Percentiles rank a stretch among this genome's conserved stretches.
Conservation (phyloP, 1,140 invertebrate species). For the Schlechtendalia chinensis region DNA sequence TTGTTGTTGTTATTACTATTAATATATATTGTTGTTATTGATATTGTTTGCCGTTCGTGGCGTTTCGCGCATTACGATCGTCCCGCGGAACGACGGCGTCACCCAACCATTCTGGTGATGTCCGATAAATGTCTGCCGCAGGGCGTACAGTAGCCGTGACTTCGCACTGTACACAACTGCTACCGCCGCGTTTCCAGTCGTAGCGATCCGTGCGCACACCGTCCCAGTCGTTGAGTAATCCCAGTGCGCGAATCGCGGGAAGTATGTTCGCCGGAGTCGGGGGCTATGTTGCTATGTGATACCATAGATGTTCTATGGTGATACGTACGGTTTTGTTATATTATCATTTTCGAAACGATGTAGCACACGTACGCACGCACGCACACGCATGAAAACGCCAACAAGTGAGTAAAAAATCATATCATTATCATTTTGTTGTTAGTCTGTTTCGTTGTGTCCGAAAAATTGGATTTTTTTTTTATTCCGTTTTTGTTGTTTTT, state of each 20-base stretch:
- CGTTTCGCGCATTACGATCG: background rate
- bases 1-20: too few relatives aligned
- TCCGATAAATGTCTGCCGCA: background rate
- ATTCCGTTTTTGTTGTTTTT: too few relatives aligned
- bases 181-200: too few relatives aligned
- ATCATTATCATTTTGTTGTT: slow-evolving; percentile 16
- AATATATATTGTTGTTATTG: too few relatives aligned
- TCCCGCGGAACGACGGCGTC: background rate
- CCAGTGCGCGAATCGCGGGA: too few relatives aligned
- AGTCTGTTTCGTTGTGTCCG: background rate
- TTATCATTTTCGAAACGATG: slow-evolving; percentile 31
- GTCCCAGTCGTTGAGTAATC: too few relatives aligned
- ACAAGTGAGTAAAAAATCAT: slow-evolving; percentile 35
- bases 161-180: background rate
- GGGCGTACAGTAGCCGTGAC: too few relatives aligned
- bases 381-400: slow-evolving; percentile 23
- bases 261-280: background rate
- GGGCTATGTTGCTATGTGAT: slow-evolving; percentile 17
- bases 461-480: background rate
- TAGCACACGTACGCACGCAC: background rate
- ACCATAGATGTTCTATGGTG: too few relatives aligned
- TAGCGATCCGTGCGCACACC: background rate
- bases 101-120: background rate
- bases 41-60: background rate
- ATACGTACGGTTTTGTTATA: too few relatives aligned